Evolutionary conservation across 1,140 invertebrate genomes (phyloP), one percentile per base, ranked within the genome.

Genomic region (Ganaspis sp.): DNA sequence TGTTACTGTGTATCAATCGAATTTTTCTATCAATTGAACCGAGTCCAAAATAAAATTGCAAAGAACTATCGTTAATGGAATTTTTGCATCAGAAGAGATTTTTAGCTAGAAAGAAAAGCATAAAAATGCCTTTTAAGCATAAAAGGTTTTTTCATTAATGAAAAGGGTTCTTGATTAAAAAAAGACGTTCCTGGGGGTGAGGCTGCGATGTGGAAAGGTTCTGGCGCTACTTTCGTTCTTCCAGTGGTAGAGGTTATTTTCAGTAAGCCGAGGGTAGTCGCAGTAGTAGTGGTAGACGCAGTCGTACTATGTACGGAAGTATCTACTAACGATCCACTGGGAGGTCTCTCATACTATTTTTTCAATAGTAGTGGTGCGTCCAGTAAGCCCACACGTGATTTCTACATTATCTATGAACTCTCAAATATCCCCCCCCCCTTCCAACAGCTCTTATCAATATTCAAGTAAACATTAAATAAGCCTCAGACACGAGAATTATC

Each of bases 1-100:
- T n/a, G n/a, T 34, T 34, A 2, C 2, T 34, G 29, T 34, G 29
- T 34, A 34, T 34, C 2, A 34, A 34, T 34, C 29, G 6, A 34
- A 2, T 34, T 34, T n/a, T n/a, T n/a, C n/a, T n/a, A n/a, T n/a
- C n/a, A 34, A 34, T 3, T 34, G 29, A 34, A 34, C 2, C 6
- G 29, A 73, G 45, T 54, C 26, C 73, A 72, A 77, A 69, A 71
- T 74, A 70, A 77, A 77, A 77, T 70, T 37, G 26, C n/a, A 15
- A 69, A 71, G 15, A 58, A 64, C 64, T 71, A 69, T 42, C 69
- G n/a, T 70, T 3, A 19, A 19, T 42, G 15, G 40, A 70, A 40
- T 40, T 70, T 21, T 70, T 42, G 9, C n/a, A 21, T n/a, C 37
- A 11, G 17, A n/a, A 37, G 34, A 45, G 42, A 45, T 45, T 45